Base-by-base conservation (phyloP, 2,113 vertebrate species). In the Callipepla californica region DNA sequence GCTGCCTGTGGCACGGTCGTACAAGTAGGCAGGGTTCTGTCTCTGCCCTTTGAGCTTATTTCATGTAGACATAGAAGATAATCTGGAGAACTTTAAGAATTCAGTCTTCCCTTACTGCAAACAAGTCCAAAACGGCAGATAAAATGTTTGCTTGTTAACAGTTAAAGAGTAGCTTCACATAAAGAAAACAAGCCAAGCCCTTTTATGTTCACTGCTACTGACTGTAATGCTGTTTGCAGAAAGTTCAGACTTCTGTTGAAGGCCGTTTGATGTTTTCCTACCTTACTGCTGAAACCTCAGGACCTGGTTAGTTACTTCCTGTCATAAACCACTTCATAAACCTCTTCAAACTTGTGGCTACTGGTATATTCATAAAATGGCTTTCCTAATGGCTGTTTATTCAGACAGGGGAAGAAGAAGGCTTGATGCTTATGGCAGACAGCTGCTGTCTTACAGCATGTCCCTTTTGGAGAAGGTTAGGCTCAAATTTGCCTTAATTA, bases 161-260 rank as follows among this genome's bases (percentile, higher is more conserved):
- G 6, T n/a, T 78, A 38, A 78, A 53, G 10, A 57, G 10, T 44
- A 6, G 8, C 34, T 80, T 73, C 13, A 30, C 9, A 7, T 15
- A 25, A 61, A 8, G 11, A 15, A n/a, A n/a, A 58, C 10, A 32
- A 22, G 44, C 2, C 7, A 38, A 75, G 11, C 34, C 25, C 5
- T 51, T 55, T 42, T 61, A 55, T 20, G 20, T 7, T 70, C 23
- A 22, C 15, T 61, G 1, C 16, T 83, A 11, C 53, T 69, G 28
- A n/a, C 47, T 48, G 16, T 63, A 32, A 28, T 75, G 9, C 28
- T 79, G 38, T 62, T 58, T 59, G 32, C 4, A 21, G 44, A 32
- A 79, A 40, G 16, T 36, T 26, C 38, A 80, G n/a, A 13, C 44
- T 87, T 62, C 2, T 0, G 0, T 44, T 59, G 22, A 65, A 86